Evolutionary conservation across 2,113 vertebrate species (phyloP), one percentile per base, ranked within the genome.

Genomic region (Gorilla gorilla): DNA sequence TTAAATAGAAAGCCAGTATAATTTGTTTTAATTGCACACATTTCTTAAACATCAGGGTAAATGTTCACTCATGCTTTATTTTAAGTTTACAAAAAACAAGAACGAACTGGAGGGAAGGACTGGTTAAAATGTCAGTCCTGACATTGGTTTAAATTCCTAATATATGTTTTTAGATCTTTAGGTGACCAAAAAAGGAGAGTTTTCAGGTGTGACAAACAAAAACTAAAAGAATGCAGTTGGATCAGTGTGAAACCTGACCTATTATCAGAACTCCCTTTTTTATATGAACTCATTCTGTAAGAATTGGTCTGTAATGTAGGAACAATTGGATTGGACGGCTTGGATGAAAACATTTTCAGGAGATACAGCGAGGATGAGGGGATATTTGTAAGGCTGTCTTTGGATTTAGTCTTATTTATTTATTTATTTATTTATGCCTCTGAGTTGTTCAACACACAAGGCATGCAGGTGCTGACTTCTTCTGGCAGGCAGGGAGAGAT

Each of bases 61-160:
- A 22, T 84, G 16, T 50, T 45, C 70, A 84, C 94, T 93, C 93
- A 90, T 95, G 72, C n/a, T 94, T 86, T 82, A 68, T 97, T 96
- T 66, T 25, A 97, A 97, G 97, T 40, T 96, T 79, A 79, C 89
- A 95, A 73, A 93, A 97, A 90, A 10, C 12, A 38, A 72, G 12
- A 25, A 72, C 25, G 20, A 32, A 40, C 4, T 1, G 4, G 16
- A 40, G 23, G 66, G 11, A 66, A 48, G 6, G 1, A 30, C 64
- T 70, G 6, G 72, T 55, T 48, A 88, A 98, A 94, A 87, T 97
- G 90, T 72, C 75, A 55, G 27, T 94, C 12, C 70, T 78, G 59
- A 72, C n/a, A 20, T 20, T n/a, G 20, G 55, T 98, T 94, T 93
- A 93, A 73, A 90, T 55, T 83, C 57, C 18, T 76, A 7, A 59